These are phyloP conservation scores for Triplophysa rosa DNA, from an alignment of 2,113 vertebrate species.

Conservation along the genomic window DNA sequence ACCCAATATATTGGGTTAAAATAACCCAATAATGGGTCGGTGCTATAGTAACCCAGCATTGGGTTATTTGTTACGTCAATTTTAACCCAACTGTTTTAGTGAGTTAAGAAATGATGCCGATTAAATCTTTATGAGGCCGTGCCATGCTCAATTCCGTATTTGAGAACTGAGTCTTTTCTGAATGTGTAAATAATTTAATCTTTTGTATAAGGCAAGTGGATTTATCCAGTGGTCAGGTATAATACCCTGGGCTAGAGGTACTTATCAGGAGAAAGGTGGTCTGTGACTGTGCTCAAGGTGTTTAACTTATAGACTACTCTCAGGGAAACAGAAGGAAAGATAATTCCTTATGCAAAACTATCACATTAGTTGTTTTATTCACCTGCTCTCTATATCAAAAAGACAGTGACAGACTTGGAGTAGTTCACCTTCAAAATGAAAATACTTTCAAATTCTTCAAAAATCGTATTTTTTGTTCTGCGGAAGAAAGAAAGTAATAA, in stretches of 20 bases:
- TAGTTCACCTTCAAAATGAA: no score
- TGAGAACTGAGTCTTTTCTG: conserved; percentile 53
- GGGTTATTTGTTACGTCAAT: no score
- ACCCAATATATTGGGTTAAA: no score
- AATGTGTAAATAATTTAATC: conserved; percentile 63
- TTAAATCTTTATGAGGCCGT: conserved; percentile 58
- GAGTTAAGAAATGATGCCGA: conserved; percentile 56
- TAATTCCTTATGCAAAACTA: neutral
- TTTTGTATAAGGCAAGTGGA: conserved; percentile 56
- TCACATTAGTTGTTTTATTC: neutral
- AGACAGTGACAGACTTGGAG: no score
- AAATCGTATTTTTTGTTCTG: no score
- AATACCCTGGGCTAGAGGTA: conserved; percentile 40
- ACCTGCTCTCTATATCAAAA: no score
- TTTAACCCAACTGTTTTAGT: no score
- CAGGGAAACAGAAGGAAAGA: neutral
- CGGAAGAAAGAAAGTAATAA: no score
- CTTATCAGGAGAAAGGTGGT: conserved; percentile 14
- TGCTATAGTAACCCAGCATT: no score
- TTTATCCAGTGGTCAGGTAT: conserved; percentile 48
- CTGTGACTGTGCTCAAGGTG: conserved; percentile 12
- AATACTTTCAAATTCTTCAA: no score
- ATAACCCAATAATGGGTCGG: no score
- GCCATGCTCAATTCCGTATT: conserved; percentile 47
- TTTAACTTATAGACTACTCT: conserved; percentile 25